phyloP scores from a whole-genome alignment of 2,888 invertebrate species.

The Bruchidius siliquastri region DNA sequence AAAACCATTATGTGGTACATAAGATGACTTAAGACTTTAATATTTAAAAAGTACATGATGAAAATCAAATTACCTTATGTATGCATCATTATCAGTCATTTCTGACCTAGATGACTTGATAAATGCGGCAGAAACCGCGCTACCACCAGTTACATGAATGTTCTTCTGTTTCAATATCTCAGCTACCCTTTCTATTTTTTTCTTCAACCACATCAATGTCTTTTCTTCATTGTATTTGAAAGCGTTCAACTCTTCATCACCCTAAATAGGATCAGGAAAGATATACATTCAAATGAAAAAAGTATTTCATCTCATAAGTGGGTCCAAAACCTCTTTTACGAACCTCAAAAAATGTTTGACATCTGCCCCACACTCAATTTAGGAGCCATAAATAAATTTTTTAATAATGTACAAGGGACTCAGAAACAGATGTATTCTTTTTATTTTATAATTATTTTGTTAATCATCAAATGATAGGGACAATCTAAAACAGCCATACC shows the following conservation, averaged over 20 bases:
- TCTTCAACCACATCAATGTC: slow-evolving; percentile 67
- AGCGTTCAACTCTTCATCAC: slow-evolving; percentile 66
- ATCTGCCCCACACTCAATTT: too few relatives aligned
- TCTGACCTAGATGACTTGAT: slow-evolving; percentile 54
- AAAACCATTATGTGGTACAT: too few relatives aligned
- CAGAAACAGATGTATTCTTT: too few relatives aligned
- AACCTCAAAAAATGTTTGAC: too few relatives aligned
- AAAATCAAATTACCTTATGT: slow-evolving; percentile 45
- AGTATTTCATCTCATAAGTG: too few relatives aligned
- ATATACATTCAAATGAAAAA: neutral
- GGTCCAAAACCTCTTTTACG: too few relatives aligned
- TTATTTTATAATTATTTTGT: too few relatives aligned
- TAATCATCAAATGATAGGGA: neutral
- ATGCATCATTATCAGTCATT: slow-evolving; percentile 54
- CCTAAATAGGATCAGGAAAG: slow-evolving; percentile 44
- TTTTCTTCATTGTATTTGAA: slow-evolving; percentile 79
- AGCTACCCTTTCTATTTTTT: slow-evolving; percentile 64
- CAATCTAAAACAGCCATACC: slow-evolving; percentile 44
- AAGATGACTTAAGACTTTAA: too few relatives aligned
- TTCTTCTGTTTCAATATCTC: slow-evolving; percentile 62
- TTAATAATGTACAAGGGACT: too few relatives aligned
- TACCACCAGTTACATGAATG: slow-evolving; percentile 67
- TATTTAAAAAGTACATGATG: too few relatives aligned
- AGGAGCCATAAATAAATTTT: too few relatives aligned
- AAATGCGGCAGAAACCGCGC: slow-evolving; percentile 73